Evolutionary conservation across 2,888 invertebrate genomes (phyloP), one percentile per base, ranked within the genome.

Genomic region (Synanthedon tipuliformis): DNA sequence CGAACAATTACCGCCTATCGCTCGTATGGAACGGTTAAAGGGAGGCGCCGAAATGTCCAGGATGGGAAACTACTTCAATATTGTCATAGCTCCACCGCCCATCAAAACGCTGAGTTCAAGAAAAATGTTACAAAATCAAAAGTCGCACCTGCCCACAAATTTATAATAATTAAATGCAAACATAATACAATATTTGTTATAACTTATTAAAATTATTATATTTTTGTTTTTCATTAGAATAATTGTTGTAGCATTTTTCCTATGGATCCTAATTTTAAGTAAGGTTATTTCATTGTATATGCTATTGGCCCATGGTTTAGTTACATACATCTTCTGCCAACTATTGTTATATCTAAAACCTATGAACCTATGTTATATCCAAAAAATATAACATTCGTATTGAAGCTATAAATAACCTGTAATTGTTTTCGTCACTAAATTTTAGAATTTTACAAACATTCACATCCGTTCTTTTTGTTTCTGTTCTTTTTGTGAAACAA

Each of bases 41-140:
- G 66, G 73, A n/a, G 65, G 68, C 5, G 63, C 73, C 1, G 86
- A 86, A 50, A 64, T 81, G 1, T 81, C 85, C 3, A 68, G 86
- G 55, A 83, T 86, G 85, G 86, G 86, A 11, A 87, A 87, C 65
- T 87, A 86, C 60, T 87, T 86, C 59, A 85, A 86, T 57, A 86
- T 86, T 18, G 86, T 87, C 40, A 87, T 87, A 50, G 86, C 86
- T 0, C 86, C 86, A 2, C 86, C 86, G 1, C 86, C 84, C 2
- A 83, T 86, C 48, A 83, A 83, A 61, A 73, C 85, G 3, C 55
- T 85, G 11, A 84, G 82, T 53, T 82, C 86, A 2, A 71, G 86
- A 51, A 85, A 86, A 65, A 59, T 79, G 51, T 27, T 83, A 23
- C 68, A 72, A 48, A 71, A 62, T 40, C 78, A 78, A 12, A 65